Percentiles rank a stretch among this genome's conserved stretches.
phyloP scores from a whole-genome alignment of 2,888 invertebrate species.

The Cacoxenus indagator region DNA sequence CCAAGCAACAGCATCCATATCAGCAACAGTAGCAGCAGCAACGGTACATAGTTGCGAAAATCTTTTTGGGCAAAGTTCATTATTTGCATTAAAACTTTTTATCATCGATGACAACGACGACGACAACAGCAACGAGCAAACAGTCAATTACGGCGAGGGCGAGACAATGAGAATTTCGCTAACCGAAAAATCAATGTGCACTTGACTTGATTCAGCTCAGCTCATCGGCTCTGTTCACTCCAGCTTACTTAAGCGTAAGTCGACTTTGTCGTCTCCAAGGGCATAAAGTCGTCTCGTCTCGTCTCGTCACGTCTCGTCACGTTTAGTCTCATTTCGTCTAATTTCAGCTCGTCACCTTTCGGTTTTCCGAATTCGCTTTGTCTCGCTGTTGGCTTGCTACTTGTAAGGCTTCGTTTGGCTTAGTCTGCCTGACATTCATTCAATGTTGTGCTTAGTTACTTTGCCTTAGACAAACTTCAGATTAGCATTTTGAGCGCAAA shows the following conservation, averaged over 20 bases:
- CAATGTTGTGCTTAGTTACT: slow-evolving; percentile 4
- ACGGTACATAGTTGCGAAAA: slow-evolving; percentile 17
- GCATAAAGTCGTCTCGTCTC: neutral
- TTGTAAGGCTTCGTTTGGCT: too few relatives aligned
- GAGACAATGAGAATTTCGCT: neutral
- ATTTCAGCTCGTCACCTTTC: neutral
- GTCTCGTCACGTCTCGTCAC: neutral
- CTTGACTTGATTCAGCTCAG: slow-evolving; percentile 12
- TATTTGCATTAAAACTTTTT: slow-evolving; percentile 21
- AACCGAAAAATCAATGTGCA: slow-evolving; percentile 20
- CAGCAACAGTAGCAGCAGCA: neutral
- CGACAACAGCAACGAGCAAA: neutral
- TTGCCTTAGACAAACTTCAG: slow-evolving; percentile 13
- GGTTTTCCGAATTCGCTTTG: neutral
- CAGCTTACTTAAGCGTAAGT: neutral
- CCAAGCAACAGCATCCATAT: neutral
- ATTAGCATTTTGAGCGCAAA: slow-evolving; percentile 17
- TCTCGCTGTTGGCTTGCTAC: neutral
- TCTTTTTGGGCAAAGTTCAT: slow-evolving; percentile 20
- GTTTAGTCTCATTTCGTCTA: neutral
- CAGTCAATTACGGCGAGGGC: neutral
- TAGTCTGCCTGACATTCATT: slow-evolving; percentile 9
- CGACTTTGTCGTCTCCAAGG: too few relatives aligned
- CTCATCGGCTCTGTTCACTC: neutral
- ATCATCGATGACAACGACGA: neutral